Evolutionary conservation across 2,113 vertebrate genomes (phyloP), one percentile per base, ranked within the genome.

Genomic region (Nansenia antarctica): DNA sequence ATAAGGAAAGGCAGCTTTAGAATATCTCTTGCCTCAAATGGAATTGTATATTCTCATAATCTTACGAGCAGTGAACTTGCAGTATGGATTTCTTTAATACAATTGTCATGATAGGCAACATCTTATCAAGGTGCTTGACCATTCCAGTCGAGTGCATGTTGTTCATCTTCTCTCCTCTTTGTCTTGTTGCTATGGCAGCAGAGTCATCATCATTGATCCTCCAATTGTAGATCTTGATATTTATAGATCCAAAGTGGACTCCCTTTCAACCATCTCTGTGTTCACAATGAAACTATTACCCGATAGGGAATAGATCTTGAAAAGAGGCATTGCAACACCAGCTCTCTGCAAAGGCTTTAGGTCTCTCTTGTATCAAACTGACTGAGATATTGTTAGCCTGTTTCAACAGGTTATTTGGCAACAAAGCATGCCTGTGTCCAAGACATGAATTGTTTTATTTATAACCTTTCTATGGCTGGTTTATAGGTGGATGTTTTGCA

Each of bases 141-240:
- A 66, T 72, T 70, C 53, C 39, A 11, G 22, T 29, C 70, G n/a
- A n/a, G n/a, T 72, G 47, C 67, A 22, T 78, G 62, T 67, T 84
- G 65, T 65, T 84, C 66, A 74, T 69, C 79, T 74, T 42, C 52
- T 83, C 71, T 79, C 72, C 63, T 65, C 67, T 72, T 82, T 74
- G 69, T 79, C 83, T 78, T 20, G 91, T 93, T 93, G 91, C 92
- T 79, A 93, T 93, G 90, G 90, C 73, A 92, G 87, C 91, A 86
- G 71, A 62, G 85, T 63, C 83, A 78, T 86, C 81, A 62, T 82
- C 86, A 88, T 80, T 88, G 91, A 91, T 90, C 88, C 82, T 83
- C 83, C 87, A 87, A 84, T 80, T 89, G 83, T 74, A 77, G 74
- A 80, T 84, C 83, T 82, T 77, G 73, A 69, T 89, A 88, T 90